Conservation (phyloP, 2,113 vertebrate genomes). For the Gallinago paraguaiae region DNA sequence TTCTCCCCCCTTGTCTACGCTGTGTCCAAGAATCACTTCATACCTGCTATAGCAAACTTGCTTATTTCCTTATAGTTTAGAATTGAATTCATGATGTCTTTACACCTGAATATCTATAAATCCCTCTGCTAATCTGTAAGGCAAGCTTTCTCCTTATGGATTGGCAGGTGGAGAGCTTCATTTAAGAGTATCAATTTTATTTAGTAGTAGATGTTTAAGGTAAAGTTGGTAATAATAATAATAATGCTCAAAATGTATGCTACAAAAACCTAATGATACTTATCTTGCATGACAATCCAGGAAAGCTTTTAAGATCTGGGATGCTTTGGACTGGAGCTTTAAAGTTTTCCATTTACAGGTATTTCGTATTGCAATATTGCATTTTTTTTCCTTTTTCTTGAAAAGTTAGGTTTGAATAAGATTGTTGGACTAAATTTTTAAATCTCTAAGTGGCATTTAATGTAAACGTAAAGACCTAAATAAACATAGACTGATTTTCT, state of each 20-base stretch:
- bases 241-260: not conserved
- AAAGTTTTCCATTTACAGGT: not conserved
- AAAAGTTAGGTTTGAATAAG: not conserved
- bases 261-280: not conserved
- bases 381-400: not conserved
- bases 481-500: not conserved
- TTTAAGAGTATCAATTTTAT: not conserved
- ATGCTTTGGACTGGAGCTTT: not conserved
- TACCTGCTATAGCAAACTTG: not conserved
- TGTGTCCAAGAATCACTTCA: not conserved
- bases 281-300: not conserved
- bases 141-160: not conserved
- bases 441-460: not conserved
- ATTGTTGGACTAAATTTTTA: not conserved
- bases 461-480: not conserved
- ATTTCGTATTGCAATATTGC: not conserved
- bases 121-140: not conserved
- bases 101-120: not conserved
- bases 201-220: not conserved
- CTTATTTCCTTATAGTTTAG: not conserved
- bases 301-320: not conserved
- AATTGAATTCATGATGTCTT: not conserved
- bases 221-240: not conserved
- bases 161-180: not conserved
- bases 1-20: too few relatives aligned